Evolutionary conservation across 2,888 invertebrate species (phyloP).

Genomic region (Hartigia nigra): DNA sequence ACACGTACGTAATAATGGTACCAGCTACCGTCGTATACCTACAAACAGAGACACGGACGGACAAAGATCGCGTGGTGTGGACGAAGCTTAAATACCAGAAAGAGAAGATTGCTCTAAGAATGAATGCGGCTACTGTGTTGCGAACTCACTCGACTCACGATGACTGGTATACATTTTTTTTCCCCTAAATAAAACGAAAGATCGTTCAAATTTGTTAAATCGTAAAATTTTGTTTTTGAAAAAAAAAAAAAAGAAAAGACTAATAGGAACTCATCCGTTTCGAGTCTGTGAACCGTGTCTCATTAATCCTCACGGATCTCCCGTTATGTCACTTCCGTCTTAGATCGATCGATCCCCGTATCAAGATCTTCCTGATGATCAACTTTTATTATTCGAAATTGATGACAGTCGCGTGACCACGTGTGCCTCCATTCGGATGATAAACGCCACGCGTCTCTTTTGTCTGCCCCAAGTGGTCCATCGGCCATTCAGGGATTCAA

Average conservation of each 20-base stretch:
- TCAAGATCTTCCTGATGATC: background rate
- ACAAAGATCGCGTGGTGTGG: background rate
- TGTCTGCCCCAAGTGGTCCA: background rate
- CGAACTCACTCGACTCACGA: background rate
- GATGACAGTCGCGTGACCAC: background rate
- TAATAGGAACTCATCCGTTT: background rate
- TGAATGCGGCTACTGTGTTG: background rate
- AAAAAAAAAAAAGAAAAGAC: background rate
- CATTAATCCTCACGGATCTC: background rate
- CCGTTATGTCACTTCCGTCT: background rate
- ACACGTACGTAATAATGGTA: background rate
- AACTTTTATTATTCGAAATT: background rate
- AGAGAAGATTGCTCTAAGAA: background rate
- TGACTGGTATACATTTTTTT: background rate
- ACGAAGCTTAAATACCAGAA: background rate
- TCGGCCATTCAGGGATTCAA: conserved; percentile 31
- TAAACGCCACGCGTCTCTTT: background rate
- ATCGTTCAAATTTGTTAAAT: background rate
- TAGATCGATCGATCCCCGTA: background rate
- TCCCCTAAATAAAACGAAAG: background rate
- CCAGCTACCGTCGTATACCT: background rate
- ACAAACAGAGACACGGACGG: background rate
- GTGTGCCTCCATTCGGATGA: background rate
- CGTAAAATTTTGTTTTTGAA: too few relatives aligned
- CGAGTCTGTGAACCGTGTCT: background rate